Conservation (phyloP, 2,888 invertebrate species). For the Spodoptera exigua region DNA sequence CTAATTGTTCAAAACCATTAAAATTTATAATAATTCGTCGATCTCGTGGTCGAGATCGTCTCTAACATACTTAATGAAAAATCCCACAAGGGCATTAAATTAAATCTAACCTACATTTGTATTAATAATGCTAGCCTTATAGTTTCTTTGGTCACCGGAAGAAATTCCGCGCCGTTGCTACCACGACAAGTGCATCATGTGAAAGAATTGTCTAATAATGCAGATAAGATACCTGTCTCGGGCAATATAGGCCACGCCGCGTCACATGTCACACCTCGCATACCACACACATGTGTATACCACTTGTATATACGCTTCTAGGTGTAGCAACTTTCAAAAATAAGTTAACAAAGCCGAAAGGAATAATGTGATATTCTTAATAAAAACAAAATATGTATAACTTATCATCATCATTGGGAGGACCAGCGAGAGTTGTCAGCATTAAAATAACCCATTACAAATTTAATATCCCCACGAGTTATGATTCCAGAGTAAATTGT, state of each 20-base stretch:
- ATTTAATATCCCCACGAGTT: conserved; percentile 79
- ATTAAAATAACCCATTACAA: conserved; percentile 81
- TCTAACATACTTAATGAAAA: no score
- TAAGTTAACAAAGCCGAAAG: conserved; percentile 2
- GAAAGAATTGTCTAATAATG: conserved; percentile 55
- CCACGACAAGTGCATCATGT: conserved; percentile 48
- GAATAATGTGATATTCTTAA: conserved; percentile 24
- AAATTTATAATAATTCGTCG: conserved; percentile 12
- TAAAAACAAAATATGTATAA: conserved; percentile 43
- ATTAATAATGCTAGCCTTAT: no score
- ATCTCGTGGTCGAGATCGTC: no score
- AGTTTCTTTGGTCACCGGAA: conserved; percentile 62
- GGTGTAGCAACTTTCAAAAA: conserved; percentile 11
- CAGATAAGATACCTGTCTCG: conserved; percentile 60
- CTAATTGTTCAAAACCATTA: conserved; percentile 37
- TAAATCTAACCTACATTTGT: no score
- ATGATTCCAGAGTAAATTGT: conserved; percentile 83
- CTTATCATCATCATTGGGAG: conserved; percentile 62
- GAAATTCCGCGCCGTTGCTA: conserved; percentile 49
- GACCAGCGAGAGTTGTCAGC: conserved; percentile 67
- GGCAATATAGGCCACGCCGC: conserved; percentile 40
- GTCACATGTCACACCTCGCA: conserved; percentile 42
- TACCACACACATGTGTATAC: conserved; percentile 27
- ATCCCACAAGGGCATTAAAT: no score
- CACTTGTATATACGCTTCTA: no score